Base-by-base conservation (phyloP, 2,888 invertebrate genomes). In the Xylophagus ater region DNA sequence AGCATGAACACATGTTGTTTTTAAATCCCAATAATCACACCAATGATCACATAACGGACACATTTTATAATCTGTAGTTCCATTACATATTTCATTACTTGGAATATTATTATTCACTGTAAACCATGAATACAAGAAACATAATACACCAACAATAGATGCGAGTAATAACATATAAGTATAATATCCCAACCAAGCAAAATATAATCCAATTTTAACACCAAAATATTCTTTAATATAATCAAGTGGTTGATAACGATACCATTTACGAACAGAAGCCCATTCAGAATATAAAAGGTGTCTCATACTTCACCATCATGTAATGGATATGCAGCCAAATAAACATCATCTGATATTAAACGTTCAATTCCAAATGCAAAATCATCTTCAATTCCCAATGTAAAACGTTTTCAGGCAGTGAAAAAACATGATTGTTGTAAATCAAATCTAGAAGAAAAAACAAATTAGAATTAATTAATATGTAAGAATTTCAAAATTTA, bases 121-220 rank as follows among this genome's bases (percentile, higher is more conserved):
- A 4, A 72, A 56, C 42, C 76, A 75, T 0, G 88, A 84, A 57
- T 85, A 88, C 44, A 84, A 65, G 54, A 89, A 83, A 56, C 87
- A 88, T 10, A 78, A 66, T 3, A 87, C 60, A 1, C 89, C 89
- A 20, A 88, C 79, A 30, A 88, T 58, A 1, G 88, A 79, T 9
- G 88, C 87, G 9, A 88, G 79, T 18, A 92, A 72, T 49, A 93
- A 62, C 86, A 90, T 90, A 56, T 84, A 82, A 0, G 92, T 93
- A 64, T 93, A 93, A 64, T 84, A 93, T 10, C 93, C 93, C 36
- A 93, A 68, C 93, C 93, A 93, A 4, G 92, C 89, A 62, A 93
- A 93, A 57, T 84, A 84, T 47, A 83, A 63, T 43, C 74, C 89
- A 53, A 92, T 86, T 70, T 88, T 89, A 30, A 88, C 85, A 17